These are phyloP conservation scores for Actinernus sp. DNA, from an alignment of 92 coral and sea anemone species.

Conservation along the genomic window DNA sequence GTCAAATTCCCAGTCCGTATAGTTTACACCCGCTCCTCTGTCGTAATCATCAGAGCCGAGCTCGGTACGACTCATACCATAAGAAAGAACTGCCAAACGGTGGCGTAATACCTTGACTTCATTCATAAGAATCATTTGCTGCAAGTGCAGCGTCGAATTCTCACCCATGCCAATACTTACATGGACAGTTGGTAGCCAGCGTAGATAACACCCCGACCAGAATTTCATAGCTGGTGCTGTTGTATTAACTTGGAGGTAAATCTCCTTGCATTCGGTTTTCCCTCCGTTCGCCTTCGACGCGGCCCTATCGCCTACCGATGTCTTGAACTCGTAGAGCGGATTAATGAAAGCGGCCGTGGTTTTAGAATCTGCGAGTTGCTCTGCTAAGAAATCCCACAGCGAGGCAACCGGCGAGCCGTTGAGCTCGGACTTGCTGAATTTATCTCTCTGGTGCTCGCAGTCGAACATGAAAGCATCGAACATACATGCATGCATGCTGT, in stretches of 20 bases:
- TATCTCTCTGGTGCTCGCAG: conserved; percentile 82
- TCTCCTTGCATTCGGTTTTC: conserved; percentile 4
- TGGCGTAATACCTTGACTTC: conserved; percentile 83
- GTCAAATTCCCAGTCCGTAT: conserved; percentile 39
- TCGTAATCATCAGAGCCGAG: conserved; percentile 25
- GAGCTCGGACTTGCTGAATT: conserved; percentile 60
- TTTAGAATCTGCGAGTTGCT: conserved; percentile 78
- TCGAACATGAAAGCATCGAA: conserved; percentile 94
- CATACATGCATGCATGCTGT: conserved; percentile 93
- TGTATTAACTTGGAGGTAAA: conserved; percentile 74
- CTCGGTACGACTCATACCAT: conserved; percentile 41
- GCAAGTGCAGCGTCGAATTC: conserved; percentile 85
- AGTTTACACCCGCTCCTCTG: conserved; percentile 17
- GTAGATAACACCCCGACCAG: conserved; percentile 91
- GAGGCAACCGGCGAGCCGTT: conserved; percentile 67
- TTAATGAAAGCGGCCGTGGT: conserved; percentile 80
- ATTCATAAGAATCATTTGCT: conserved; percentile 94
- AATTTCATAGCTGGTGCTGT: conserved; percentile 88
- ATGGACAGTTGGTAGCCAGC: conserved; percentile 96
- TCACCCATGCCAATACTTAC: conserved; percentile 95
- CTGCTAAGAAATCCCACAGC: conserved; percentile 93
- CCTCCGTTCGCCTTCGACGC: conserved; percentile 44
- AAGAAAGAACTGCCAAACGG: conserved; percentile 78
- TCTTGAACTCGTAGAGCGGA: conserved; percentile 84
- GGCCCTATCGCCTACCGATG: conserved; percentile 9